phyloP scores from a whole-genome alignment of 2,888 invertebrate species.

The Aspidapion aeneum region DNA sequence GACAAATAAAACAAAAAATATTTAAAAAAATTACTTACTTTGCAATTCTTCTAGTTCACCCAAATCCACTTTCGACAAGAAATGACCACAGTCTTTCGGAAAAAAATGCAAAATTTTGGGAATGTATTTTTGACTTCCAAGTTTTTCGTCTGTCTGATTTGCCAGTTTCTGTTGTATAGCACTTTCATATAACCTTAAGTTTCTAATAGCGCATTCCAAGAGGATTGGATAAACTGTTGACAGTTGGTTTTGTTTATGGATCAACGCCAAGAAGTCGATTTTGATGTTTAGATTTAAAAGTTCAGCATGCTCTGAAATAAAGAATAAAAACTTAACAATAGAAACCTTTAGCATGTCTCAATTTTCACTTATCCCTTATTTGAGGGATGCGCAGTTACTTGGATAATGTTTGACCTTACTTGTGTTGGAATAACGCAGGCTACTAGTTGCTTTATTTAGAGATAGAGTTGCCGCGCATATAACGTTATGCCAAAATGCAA shows the following conservation, averaged over 20 bases:
- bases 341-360: too few relatives aligned
- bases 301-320: constrained; percentile 42
- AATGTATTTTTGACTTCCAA: constrained; percentile 29
- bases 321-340: constrained; percentile 2
- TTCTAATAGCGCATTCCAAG: constrained; percentile 70
- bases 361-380: too few relatives aligned
- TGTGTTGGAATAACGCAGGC: too few relatives aligned
- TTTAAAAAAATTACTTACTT: too few relatives aligned
- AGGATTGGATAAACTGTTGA: constrained; percentile 67
- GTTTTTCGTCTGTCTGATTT: too few relatives aligned
- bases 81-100: constrained; percentile 68
- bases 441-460: too few relatives aligned
- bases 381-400: too few relatives aligned
- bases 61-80: constrained; percentile 71
- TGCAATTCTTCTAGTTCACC: constrained; percentile 64
- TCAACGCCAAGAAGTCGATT: constrained; percentile 69
- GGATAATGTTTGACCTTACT: too few relatives aligned
- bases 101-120: constrained; percentile 74
- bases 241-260: constrained; percentile 61
- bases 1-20: too few relatives aligned
- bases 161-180: constrained; percentile 39
- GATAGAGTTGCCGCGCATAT: too few relatives aligned
- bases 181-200: constrained; percentile 60
- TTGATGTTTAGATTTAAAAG: constrained; percentile 59
- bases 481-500: too few relatives aligned